These are phyloP conservation scores for Zelleria hepariella DNA, from an alignment of 2,888 invertebrate species.

Conservation along the genomic window DNA sequence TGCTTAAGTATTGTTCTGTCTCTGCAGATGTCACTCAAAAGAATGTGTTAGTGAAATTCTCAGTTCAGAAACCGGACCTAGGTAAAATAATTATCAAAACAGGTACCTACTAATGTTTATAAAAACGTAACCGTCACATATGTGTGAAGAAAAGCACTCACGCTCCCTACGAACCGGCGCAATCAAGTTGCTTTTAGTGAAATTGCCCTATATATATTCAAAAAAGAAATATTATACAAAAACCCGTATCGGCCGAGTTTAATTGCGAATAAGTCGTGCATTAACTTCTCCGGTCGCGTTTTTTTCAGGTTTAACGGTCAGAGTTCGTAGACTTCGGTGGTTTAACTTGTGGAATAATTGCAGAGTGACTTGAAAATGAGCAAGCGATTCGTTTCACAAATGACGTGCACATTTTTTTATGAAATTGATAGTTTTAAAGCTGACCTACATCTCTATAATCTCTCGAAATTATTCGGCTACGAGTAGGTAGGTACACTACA, in stretches of 20 bases:
- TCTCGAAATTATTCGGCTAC: too few species aligned
- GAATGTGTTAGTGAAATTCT: too few species aligned
- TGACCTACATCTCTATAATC: not conserved
- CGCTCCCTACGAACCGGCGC: conserved; percentile 33
- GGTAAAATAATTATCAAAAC: too few species aligned
- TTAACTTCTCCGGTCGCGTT: not conserved
- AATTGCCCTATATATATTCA: conserved; percentile 69
- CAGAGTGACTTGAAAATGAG: not conserved
- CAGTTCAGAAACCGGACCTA: too few species aligned
- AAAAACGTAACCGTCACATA: conserved; percentile 10
- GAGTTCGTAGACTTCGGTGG: not conserved
- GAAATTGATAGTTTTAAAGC: not conserved
- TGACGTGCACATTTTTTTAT: not conserved
- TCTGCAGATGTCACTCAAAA: too few species aligned
- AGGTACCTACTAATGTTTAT: not conserved
- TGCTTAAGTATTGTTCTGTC: too few species aligned
- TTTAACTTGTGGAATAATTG: too few species aligned
- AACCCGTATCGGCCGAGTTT: conserved; percentile 39
- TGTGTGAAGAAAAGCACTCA: conserved; percentile 26
- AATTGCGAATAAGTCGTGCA: conserved; percentile 39
- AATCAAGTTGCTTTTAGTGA: conserved; percentile 63
- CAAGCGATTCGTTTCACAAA: not conserved
- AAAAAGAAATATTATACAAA: conserved; percentile 43
- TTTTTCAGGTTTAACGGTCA: not conserved
- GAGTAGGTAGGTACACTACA: too few species aligned